A percentile compares a stretch with the other conserved stretches of the same genome.
Evolutionary conservation across 2,888 invertebrate species (phyloP).

Genomic region (Polyommatus iphigenia): DNA sequence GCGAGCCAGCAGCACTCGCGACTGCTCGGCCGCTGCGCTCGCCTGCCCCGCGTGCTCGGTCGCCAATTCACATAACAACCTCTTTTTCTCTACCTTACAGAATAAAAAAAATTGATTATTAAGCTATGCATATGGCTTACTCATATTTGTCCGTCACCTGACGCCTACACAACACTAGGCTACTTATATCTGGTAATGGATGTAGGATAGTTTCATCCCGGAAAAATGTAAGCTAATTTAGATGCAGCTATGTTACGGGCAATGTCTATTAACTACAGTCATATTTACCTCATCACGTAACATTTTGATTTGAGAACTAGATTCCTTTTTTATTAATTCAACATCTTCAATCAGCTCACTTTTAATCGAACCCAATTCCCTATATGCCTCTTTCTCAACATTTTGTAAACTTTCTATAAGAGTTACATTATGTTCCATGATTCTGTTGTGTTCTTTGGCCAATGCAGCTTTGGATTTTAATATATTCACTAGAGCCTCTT

Average conservation of each 20-base stretch:
- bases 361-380: conserved; percentile 71
- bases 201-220: too few species aligned
- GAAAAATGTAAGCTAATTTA: too few species aligned
- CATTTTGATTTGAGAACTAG: conserved; percentile 64
- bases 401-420: conserved; percentile 72
- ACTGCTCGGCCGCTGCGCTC: conserved; percentile 65
- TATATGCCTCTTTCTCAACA: conserved; percentile 73
- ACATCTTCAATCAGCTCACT: conserved; percentile 73
- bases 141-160: too few species aligned
- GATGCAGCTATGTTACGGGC: too few species aligned
- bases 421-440: conserved; percentile 74
- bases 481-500: conserved; percentile 72
- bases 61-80: conserved; percentile 60
- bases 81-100: conserved; percentile 66
- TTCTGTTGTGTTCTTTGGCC: conserved; percentile 70
- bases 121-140: too few species aligned
- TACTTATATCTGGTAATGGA: too few species aligned
- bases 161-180: too few species aligned
- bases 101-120: not conserved
- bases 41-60: conserved; percentile 69
- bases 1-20: conserved; percentile 60
- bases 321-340: conserved; percentile 68
- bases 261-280: not conserved
- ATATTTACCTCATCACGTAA: conserved; percentile 65
- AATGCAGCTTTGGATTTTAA: conserved; percentile 71